phyloP scores from a whole-genome alignment of 2,888 invertebrate species.

The Eristalis pertinax region DNA sequence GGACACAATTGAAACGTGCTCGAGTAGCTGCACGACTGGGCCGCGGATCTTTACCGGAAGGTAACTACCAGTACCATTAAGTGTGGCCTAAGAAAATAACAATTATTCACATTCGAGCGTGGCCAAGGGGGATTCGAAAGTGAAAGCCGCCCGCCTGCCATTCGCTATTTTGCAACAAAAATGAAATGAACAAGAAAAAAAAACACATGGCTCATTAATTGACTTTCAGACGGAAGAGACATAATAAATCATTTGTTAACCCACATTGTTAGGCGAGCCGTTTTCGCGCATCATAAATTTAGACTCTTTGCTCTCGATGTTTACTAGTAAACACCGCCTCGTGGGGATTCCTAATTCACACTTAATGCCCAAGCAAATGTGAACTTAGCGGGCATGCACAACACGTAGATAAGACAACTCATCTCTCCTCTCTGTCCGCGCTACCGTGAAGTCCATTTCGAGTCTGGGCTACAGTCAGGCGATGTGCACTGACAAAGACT shows the following conservation, averaged over 20 bases:
- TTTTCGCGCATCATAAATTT: conserved; percentile 32
- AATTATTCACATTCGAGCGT: conserved; percentile 15
- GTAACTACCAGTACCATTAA: conserved; percentile 8
- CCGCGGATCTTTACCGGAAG: not conserved
- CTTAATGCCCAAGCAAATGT: conserved; percentile 17
- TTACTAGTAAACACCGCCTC: conserved; percentile 13
- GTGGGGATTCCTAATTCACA: not conserved
- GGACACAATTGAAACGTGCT: conserved; percentile 7
- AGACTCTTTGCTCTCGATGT: not conserved
- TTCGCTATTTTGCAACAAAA: not conserved
- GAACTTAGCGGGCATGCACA: conserved; percentile 3
- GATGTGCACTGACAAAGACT: not conserved
- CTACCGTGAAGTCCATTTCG: not conserved
- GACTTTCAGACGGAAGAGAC: not conserved
- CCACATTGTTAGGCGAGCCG: not conserved
- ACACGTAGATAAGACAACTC: conserved; percentile 11
- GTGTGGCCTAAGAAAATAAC: conserved; percentile 7
- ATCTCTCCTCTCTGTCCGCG: not conserved
- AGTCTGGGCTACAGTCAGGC: not conserved
- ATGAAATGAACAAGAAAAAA: not conserved
- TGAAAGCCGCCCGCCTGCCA: conserved; percentile 5
- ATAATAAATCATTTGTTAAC: conserved; percentile 38
- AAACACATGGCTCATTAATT: not conserved
- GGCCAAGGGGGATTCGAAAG: conserved; percentile 24
- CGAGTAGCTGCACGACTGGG: not conserved